Evolutionary conservation across 2,888 invertebrate genomes (phyloP), one percentile per base, ranked within the genome.

Genomic region (Pyrrhia umbra): DNA sequence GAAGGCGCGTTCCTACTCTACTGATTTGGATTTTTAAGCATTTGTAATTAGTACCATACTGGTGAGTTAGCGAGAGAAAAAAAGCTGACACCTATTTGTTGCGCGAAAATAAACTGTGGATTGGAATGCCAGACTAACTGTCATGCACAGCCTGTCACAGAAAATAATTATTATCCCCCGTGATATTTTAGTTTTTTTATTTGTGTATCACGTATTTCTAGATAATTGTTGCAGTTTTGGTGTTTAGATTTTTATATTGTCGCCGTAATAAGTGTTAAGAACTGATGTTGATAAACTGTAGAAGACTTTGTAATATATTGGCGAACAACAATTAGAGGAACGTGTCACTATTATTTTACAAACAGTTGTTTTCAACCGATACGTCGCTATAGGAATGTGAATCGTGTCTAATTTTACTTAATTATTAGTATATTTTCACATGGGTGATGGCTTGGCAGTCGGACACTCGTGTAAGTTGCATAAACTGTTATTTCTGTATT

Each of bases 371-470:
- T 88, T 88, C 87, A 87, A 89, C 85, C 88, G 67, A 89, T 91
- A 90, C 88, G 87, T 90, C 88, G 86, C 82, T 85, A 83, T 88
- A 90, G 92, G 91, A 92, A 93, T 91, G 88, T 90, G 90, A 89
- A 92, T 90, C 89, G 90, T 90, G 89, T 89, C 85, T 84, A 81
- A 88, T 90, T 92, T 82, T 83, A 86, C 89, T 89, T 85, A 86
- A 85, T 87, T 91, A 91, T 88, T 91, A 92, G 94, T 93, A 86
- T 85, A 90, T 87, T 88, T 91, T 91, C 94, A 91, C 92, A 94
- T 95, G 94, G 94, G 94, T 94, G 91, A 95, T 95, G 95, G 95
- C 95, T 94, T 95, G 95, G 95, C 95, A 94, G 90, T 91, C 92
- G 91, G 95, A 94, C 90, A 92, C 93, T 87, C 94, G 93, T 92